phyloP scores from a whole-genome alignment of 2,113 vertebrate genomes.

The Alces alces region DNA sequence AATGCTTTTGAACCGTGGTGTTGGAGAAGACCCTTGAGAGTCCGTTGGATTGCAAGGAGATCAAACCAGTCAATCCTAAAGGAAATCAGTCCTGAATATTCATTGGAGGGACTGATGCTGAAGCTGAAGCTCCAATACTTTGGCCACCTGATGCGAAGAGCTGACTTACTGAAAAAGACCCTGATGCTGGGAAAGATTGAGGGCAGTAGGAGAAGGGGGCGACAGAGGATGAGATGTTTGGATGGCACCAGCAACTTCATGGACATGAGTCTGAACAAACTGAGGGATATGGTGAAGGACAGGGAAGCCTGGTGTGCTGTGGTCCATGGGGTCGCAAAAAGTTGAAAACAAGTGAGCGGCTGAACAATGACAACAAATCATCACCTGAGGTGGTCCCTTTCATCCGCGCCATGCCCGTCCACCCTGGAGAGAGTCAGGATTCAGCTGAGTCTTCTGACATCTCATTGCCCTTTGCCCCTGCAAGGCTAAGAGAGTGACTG shows the following conservation, averaged over 20 bases:
- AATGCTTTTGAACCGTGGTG: background rate
- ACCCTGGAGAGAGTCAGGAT: background rate
- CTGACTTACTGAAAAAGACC: background rate
- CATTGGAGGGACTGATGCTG: background rate
- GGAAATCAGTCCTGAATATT: background rate
- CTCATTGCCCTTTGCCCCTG: background rate
- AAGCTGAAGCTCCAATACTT: background rate
- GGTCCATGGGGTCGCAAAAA: background rate
- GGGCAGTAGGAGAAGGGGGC: fast-evolving
- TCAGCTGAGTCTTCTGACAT: background rate
- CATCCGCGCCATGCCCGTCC: fast-evolving
- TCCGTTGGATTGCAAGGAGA: background rate
- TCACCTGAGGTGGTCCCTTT: background rate
- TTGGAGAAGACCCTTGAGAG: background rate
- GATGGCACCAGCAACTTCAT: background rate
- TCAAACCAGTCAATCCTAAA: background rate
- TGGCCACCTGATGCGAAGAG: background rate
- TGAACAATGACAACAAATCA: background rate
- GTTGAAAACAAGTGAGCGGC: background rate
- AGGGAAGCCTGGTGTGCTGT: background rate
- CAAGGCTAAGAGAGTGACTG: background rate
- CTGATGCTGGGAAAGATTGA: background rate
- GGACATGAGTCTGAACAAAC: background rate
- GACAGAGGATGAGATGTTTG: background rate
- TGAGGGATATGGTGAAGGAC: background rate